Evolutionary conservation across 2,888 invertebrate species (phyloP), one percentile per base, ranked within the genome.

Genomic region (Nowickia ferox): DNA sequence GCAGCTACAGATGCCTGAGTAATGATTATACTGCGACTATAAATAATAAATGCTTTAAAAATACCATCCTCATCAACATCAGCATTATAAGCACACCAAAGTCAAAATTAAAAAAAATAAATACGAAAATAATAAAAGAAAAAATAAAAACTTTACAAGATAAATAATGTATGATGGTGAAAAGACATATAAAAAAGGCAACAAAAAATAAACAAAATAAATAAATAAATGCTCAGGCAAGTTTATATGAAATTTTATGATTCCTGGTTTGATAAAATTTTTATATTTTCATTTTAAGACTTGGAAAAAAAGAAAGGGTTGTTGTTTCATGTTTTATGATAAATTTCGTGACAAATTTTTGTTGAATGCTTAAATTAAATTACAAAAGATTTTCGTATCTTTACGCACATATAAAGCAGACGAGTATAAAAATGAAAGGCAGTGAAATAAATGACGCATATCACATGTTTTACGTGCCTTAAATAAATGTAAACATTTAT

Each of bases 261-360:
- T 42, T 61, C 53, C 53, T 53, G 22, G 30, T 6, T 6, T 30
- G 30, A 30, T 30, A 30, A 30, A 30, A 30, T 61, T 66, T 9
- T 42, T 46, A 44, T 30, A 19, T 55, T 22, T 10, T n/a, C 57
- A n/a, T 40, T 55, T 38, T 30, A 9, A 71, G 30, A 19, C 11
- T 65, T 75, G 3, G 51, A 3, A 9, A 2, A 51, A 59, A 66
- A 40, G 3, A 30, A 61, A 78, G 40, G 78, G 69, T 53, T 61
- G 30, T 13, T 61, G 30, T 17, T 61, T 30, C 19, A 42, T n/a
- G 42, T 63, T 59, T 63, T 79, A 15, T 63, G 61, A 77, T 59
- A 61, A 69, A 79, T 71, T 61, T 55, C 61, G 30, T 65, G 55
- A 72, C 19, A 63, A 71, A 55, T 61, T 69, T 42, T 69, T 69